These are phyloP conservation scores for Solenopsis fugax DNA, from an alignment of 1,140 invertebrate species.

Conservation along the genomic window DNA sequence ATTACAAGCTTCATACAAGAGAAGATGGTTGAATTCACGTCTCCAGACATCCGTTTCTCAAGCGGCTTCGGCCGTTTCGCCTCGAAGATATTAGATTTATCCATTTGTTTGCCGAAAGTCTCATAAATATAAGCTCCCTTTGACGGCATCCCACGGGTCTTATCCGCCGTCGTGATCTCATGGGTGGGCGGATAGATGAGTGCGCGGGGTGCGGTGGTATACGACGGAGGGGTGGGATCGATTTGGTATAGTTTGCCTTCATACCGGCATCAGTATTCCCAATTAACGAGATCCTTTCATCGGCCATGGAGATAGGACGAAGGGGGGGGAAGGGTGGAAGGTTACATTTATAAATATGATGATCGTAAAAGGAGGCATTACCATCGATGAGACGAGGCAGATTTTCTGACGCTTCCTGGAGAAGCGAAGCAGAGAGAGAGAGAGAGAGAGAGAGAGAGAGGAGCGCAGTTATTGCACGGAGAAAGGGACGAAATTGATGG, in stretches of 20 bases:
- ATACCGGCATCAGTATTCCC: constrained; percentile 84
- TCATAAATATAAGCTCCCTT: constrained; percentile 87
- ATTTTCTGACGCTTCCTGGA: constrained; percentile 57
- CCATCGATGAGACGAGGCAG: constrained; percentile 73
- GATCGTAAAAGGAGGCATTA: constrained; percentile 77
- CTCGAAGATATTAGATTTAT: constrained; percentile 85
- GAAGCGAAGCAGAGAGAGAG: constrained; percentile 16
- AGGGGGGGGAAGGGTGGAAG: constrained; percentile 12
- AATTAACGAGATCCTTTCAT: constrained; percentile 85
- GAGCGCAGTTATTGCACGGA: constrained; percentile 58
- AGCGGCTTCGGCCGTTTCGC: constrained; percentile 72
- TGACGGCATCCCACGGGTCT: constrained; percentile 84
- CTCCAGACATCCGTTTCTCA: constrained; percentile 61
- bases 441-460: constrained; percentile 17
- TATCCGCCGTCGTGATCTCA: constrained; percentile 83
- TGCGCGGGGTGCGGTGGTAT: constrained; percentile 47
- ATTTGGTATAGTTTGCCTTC: constrained; percentile 80
- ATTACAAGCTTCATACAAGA: constrained; percentile 28
- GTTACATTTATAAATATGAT: constrained; percentile 82
- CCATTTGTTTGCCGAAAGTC: constrained; percentile 87
- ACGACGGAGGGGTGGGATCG: constrained; percentile 78
- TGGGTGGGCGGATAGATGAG: constrained; percentile 75
- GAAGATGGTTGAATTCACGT: constrained; percentile 49
- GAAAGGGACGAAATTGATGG: constrained; percentile 74
- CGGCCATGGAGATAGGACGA: constrained; percentile 70